These are phyloP conservation scores for Drosophila ezoana DNA, from an alignment of 2,888 invertebrate species.

Conservation along the genomic window DNA sequence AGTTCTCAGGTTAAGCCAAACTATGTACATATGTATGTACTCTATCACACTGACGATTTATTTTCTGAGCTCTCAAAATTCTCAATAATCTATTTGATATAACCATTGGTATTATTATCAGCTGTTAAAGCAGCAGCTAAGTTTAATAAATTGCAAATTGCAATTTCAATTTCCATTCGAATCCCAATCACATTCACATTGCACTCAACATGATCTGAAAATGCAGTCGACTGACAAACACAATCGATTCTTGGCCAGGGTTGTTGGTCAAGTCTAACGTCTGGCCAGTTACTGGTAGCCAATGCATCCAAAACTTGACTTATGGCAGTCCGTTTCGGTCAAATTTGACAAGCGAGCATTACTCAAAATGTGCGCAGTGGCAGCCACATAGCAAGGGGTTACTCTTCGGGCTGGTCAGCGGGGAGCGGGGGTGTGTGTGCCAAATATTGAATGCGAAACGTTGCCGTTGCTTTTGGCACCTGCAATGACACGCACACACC, in stretches of 20 bases:
- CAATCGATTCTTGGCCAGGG: constrained; percentile 1
- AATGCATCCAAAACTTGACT: constrained; percentile 62
- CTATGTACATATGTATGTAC: no score
- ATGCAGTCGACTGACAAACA: constrained; percentile 16
- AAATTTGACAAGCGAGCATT: constrained; percentile 73
- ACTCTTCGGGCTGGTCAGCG: neutral
- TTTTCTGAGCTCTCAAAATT: no score
- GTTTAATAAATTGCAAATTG: neutral
- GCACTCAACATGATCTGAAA: constrained; percentile 18
- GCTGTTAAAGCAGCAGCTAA: neutral
- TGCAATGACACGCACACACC: constrained; percentile 72
- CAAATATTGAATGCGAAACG: constrained; percentile 19
- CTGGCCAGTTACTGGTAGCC: constrained; percentile 1
- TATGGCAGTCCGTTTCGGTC: constrained; percentile 64
- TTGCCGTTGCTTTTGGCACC: constrained; percentile 62
- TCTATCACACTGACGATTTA: no score
- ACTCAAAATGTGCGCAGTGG: constrained; percentile 57
- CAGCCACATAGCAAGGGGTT: neutral
- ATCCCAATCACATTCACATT: constrained; percentile 1
- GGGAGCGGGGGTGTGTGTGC: neutral
- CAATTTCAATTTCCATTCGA: neutral
- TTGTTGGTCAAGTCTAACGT: constrained; percentile 1
- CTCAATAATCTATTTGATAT: neutral
- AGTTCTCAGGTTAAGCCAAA: no score
- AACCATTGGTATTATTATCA: neutral